Percentiles rank a stretch among this genome's conserved stretches.
Conservation (phyloP, 2,113 vertebrate genomes). For the Vulpes ferrilata region DNA sequence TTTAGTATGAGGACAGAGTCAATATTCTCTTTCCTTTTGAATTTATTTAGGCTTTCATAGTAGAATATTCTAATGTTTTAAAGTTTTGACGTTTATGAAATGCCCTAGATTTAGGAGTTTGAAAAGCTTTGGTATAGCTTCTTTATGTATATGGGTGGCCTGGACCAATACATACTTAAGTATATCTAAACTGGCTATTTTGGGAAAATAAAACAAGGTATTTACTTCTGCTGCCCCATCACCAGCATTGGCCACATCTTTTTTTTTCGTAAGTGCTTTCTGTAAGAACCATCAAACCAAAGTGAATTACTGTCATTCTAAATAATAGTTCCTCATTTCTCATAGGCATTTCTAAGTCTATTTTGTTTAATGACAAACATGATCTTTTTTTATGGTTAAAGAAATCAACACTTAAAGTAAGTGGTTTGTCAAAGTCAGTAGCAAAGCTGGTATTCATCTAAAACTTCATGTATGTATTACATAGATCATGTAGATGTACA, state of each 20-base stretch:
- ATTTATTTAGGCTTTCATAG: constrained; percentile 41
- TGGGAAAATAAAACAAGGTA: neutral
- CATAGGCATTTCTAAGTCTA: constrained; percentile 30
- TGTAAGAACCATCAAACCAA: constrained; percentile 34
- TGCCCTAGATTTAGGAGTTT: neutral
- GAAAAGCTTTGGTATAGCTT: neutral
- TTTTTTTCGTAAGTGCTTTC: constrained; percentile 27
- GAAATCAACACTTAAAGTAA: constrained; percentile 49
- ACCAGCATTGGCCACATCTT: neutral
- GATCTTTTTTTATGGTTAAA: constrained; percentile 50
- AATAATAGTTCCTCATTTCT: constrained; percentile 51
- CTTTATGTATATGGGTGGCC: neutral
- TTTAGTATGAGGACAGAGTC: neutral
- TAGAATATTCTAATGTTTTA: constrained; percentile 28
- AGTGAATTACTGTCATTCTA: constrained; percentile 42
- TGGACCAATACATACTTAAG: neutral
- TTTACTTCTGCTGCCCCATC: neutral
- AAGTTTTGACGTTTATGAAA: constrained; percentile 29
- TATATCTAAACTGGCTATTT: neutral
- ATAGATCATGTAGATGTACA: neutral
- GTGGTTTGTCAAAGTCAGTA: constrained; percentile 63
- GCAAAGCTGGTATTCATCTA: constrained; percentile 12
- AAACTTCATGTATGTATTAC: neutral
- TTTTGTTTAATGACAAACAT: constrained; percentile 63
- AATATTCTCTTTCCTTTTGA: constrained; percentile 30